Evolutionary conservation across 2,113 vertebrate species (phyloP).

Genomic region (Marmota monax): DNA sequence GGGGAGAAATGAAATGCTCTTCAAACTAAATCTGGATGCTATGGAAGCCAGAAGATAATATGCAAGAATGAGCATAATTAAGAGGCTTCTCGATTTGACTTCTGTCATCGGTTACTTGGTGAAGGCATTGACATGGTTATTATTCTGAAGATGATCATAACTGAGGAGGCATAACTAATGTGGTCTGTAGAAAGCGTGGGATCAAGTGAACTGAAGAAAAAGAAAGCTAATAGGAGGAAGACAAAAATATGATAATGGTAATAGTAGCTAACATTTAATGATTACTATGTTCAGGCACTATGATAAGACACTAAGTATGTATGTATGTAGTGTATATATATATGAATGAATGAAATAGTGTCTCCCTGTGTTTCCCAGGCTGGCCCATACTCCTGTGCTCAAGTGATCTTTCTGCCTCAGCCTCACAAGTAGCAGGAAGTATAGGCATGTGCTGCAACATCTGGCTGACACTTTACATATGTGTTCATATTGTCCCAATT

Average conservation of each 20-base stretch:
- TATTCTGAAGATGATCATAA: constrained; percentile 13
- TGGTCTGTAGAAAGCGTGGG: not conserved
- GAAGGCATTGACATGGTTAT: not conserved
- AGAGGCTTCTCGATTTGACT: not conserved
- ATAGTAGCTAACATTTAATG: constrained; percentile 13
- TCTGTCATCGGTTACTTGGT: not conserved
- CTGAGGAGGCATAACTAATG: not conserved
- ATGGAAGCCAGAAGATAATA: not conserved
- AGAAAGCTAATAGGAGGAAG: not conserved
- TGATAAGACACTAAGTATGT: not conserved
- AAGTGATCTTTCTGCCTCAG: not conserved
- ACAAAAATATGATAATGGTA: not conserved
- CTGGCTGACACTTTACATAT: not conserved
- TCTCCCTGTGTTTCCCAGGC: not conserved
- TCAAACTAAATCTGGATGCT: not conserved
- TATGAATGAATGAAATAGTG: not conserved
- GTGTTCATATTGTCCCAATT: not conserved
- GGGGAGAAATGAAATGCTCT: constrained; percentile 28
- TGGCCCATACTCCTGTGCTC: not conserved
- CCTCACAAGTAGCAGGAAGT: not conserved
- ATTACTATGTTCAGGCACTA: not conserved
- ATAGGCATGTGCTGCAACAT: not conserved
- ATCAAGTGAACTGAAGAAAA: not conserved
- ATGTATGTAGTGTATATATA: not conserved
- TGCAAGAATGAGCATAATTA: not conserved